These are phyloP conservation scores for Atractosteus spatula DNA, from an alignment of 2,113 vertebrate genomes.

Conservation along the genomic window DNA sequence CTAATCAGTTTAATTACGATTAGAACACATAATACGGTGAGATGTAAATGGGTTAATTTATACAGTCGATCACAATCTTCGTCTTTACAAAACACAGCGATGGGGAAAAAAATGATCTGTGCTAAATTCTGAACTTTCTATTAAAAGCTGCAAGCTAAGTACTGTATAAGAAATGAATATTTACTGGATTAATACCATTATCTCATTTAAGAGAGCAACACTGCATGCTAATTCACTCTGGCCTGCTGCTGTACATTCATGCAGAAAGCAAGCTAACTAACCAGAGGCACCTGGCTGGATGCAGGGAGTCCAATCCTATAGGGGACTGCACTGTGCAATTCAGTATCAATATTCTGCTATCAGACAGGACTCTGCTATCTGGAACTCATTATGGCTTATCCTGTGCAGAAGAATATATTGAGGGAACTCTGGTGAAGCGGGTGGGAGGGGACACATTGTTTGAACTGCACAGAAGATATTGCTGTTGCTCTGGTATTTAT, in stretches of 20 bases:
- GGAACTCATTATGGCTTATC: constrained; percentile 8
- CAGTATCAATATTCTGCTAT: background rate
- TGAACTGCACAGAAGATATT: background rate
- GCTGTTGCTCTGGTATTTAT: background rate
- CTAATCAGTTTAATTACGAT: background rate
- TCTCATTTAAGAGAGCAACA: background rate
- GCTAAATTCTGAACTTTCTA: background rate
- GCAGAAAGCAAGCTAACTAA: background rate
- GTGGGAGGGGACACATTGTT: background rate
- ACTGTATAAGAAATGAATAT: background rate
- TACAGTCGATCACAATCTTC: background rate
- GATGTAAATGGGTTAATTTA: no score
- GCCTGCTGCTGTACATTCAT: background rate
- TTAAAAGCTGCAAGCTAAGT: background rate
- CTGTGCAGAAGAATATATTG: background rate
- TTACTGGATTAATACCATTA: background rate
- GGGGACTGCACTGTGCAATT: background rate
- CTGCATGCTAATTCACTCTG: background rate
- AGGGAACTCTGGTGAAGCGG: background rate
- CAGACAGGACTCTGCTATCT: background rate
- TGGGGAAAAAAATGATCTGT: background rate
- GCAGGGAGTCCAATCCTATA: background rate
- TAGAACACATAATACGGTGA: background rate
- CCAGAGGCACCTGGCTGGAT: background rate
- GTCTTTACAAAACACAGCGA: background rate